Evolutionary conservation across 2,888 invertebrate genomes (phyloP).

Genomic region (Epirrhoe tristata): DNA sequence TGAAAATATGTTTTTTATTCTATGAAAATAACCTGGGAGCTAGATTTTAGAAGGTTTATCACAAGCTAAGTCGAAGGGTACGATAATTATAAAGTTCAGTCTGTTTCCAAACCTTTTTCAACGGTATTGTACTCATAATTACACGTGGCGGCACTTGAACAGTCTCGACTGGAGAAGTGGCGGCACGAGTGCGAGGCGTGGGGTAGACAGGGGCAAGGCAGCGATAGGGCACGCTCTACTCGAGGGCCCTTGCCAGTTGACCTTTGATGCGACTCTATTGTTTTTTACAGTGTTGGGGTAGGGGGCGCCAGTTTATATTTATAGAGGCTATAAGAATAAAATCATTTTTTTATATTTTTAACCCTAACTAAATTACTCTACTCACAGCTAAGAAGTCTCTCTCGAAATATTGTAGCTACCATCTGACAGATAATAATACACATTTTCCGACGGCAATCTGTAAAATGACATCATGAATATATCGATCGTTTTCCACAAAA

Average conservation of each 20-base stretch:
- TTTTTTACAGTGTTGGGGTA: conserved; percentile 17
- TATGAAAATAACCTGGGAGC: too few species aligned
- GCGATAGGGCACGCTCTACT: conserved; percentile 58
- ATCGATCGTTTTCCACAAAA: not conserved
- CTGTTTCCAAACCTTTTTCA: not conserved
- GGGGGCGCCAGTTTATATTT: not conserved
- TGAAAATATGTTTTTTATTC: too few species aligned
- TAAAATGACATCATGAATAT: not conserved
- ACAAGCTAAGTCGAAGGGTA: not conserved
- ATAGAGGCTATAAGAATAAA: not conserved
- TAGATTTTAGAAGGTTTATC: too few species aligned
- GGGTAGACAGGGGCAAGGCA: conserved; percentile 40
- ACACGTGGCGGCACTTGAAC: conserved; percentile 18
- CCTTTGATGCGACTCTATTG: conserved; percentile 35
- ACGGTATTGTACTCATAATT: not conserved
- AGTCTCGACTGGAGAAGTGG: conserved; percentile 15
- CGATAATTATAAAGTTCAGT: not conserved
- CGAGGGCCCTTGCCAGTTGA: conserved; percentile 29
- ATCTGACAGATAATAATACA: too few species aligned
- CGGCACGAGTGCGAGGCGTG: conserved; percentile 18
- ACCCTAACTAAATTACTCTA: too few species aligned
- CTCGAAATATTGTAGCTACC: too few species aligned
- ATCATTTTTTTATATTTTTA: too few species aligned
- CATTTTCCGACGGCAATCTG: too few species aligned
- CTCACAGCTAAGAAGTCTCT: too few species aligned